Conservation (phyloP, 2,113 vertebrate genomes). For the Theropithecus gelada region DNA sequence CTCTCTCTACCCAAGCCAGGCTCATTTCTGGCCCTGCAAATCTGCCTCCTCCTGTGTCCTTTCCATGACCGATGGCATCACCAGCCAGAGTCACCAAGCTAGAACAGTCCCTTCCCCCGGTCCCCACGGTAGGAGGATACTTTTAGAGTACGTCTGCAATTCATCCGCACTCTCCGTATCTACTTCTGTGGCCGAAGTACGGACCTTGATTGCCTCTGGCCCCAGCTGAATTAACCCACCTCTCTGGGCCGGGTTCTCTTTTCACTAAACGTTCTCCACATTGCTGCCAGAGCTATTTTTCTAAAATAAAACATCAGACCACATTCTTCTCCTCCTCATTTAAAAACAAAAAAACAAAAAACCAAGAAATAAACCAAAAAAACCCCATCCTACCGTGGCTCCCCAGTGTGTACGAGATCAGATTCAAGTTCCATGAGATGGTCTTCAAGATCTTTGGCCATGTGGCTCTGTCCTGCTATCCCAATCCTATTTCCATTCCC, state of each 20-base stretch:
- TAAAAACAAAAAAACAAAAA: background rate
- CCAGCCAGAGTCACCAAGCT: background rate
- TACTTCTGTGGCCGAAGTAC: background rate
- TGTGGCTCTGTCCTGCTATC: fast-evolving
- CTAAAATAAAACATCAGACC: background rate
- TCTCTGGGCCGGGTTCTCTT: background rate
- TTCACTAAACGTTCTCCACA: background rate
- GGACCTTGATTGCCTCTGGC: fast-evolving
- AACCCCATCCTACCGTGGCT: background rate
- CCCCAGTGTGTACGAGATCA: fast-evolving
- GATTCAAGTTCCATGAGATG: background rate
- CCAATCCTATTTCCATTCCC: background rate
- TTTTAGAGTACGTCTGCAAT: background rate
- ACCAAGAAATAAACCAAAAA: background rate
- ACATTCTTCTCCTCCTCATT: background rate
- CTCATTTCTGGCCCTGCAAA: background rate
- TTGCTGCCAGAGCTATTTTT: background rate
- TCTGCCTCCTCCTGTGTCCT: background rate
- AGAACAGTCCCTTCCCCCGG: background rate
- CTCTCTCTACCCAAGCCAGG: background rate
- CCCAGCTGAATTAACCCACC: fast-evolving
- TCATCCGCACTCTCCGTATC: fast-evolving
- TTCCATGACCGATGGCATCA: too few species aligned
- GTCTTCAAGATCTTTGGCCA: background rate
- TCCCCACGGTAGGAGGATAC: background rate